phyloP scores from a whole-genome alignment of 2,888 invertebrate genomes.

The Caenorhabditis doughertyi region DNA sequence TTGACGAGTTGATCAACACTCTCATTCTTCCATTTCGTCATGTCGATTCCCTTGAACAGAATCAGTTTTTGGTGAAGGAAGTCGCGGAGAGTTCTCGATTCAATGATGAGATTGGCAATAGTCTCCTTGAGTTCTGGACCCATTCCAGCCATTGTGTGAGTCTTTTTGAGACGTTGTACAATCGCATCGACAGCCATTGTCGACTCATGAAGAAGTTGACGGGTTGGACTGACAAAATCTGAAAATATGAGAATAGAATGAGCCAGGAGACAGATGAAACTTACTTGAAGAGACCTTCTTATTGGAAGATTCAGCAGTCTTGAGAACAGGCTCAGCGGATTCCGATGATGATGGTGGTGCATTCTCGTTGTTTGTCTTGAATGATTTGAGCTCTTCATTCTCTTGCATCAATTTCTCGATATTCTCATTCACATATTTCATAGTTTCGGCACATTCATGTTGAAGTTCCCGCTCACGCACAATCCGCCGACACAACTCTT shows the following conservation, averaged over 20 bases:
- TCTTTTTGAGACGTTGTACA: conserved; percentile 56
- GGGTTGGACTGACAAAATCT: conserved; percentile 56
- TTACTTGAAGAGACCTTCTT: conserved; percentile 2
- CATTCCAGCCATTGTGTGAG: conserved; percentile 33
- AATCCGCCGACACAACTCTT: conserved; percentile 43
- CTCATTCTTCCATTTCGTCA: conserved; percentile 44
- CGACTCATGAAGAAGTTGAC: conserved; percentile 55
- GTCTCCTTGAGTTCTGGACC: conserved; percentile 27
- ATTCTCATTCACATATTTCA: conserved; percentile 42
- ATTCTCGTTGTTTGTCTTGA: conserved; percentile 40
- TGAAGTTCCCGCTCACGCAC: conserved; percentile 15
- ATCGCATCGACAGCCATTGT: conserved; percentile 58
- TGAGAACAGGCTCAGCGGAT: not conserved
- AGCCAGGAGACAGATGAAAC: not conserved
- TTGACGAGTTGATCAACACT: conserved; percentile 49
- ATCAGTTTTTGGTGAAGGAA: conserved; percentile 58
- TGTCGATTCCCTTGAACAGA: conserved; percentile 60
- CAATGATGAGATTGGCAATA: conserved; percentile 23
- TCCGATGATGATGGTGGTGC: conserved; percentile 2
- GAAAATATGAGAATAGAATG: not conserved
- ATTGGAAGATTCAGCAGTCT: not conserved
- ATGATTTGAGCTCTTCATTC: not conserved
- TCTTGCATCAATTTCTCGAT: conserved; percentile 23
- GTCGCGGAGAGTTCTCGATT: conserved; percentile 52
- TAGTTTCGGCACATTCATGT: conserved; percentile 30